phyloP scores from a whole-genome alignment of 2,888 invertebrate species.

The Elegia similella region DNA sequence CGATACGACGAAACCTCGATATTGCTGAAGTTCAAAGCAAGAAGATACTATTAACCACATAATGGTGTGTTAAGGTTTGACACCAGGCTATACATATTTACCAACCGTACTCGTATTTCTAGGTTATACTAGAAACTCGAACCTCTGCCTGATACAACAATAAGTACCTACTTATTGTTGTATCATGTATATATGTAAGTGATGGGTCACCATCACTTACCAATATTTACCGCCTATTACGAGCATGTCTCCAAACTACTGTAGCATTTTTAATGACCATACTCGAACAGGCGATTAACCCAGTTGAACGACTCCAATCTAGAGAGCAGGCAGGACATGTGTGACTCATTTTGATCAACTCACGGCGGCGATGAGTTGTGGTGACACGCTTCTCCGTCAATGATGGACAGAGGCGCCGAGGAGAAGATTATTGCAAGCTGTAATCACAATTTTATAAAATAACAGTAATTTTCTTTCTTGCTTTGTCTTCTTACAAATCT shows the following conservation, averaged over 20 bases:
- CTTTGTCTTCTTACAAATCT: too few relatives aligned
- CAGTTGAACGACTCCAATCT: conserved; percentile 1
- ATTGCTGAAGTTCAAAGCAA: too few relatives aligned
- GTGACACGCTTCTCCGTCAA: conserved; percentile 33
- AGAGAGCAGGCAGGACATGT: not conserved
- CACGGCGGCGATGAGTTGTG: not conserved
- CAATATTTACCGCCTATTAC: not conserved
- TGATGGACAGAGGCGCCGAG: conserved; percentile 18
- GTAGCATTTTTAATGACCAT: conserved; percentile 3
- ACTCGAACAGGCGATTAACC: conserved; percentile 4
- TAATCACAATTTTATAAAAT: too few relatives aligned
- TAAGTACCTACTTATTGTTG: too few relatives aligned
- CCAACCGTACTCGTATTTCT: too few relatives aligned
- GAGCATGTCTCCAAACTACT: not conserved
- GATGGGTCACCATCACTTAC: not conserved
- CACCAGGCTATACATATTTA: too few relatives aligned
- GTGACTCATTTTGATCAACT: not conserved
- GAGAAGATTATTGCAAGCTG: conserved; percentile 24
- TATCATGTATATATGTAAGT: not conserved
- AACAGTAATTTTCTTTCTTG: too few relatives aligned
- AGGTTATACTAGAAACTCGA: too few relatives aligned
- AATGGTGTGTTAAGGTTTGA: too few relatives aligned
- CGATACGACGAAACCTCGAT: too few relatives aligned
- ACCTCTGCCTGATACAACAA: not conserved
- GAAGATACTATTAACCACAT: too few relatives aligned